Percentiles rank a stretch among this genome's conserved stretches.
phyloP scores from a whole-genome alignment of 2,797 vertebrate genomes.

The Chrysocyon brachyurus region DNA sequence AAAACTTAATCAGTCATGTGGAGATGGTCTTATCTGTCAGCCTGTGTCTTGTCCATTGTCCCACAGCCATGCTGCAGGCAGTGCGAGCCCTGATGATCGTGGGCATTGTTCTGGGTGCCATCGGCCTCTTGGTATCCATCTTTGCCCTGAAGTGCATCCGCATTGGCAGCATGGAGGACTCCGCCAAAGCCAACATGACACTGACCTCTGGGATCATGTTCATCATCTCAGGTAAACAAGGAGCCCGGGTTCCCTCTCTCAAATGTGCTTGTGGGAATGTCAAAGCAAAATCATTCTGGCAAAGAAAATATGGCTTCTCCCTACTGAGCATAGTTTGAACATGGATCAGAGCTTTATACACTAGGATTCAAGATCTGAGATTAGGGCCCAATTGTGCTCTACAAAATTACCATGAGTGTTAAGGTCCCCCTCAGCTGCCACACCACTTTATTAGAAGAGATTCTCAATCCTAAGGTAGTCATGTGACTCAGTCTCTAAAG shows the following conservation, averaged over 20 bases:
- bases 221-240: constrained; percentile 91
- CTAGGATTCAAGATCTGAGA: background rate
- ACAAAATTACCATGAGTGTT: background rate
- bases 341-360: background rate
- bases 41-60: background rate
- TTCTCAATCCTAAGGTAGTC: background rate
- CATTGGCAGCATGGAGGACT: constrained; percentile 94
- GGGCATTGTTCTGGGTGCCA: constrained; percentile 92
- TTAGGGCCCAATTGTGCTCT: background rate
- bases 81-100: constrained; percentile 95
- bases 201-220: constrained; percentile 94
- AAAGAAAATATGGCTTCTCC: background rate
- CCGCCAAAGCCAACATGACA: constrained; percentile 95
- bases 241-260: background rate
- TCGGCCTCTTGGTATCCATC: constrained; percentile 92
- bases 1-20: background rate
- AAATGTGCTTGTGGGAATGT: background rate
- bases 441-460: background rate
- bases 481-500: background rate
- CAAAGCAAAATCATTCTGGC: background rate
- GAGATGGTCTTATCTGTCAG: background rate
- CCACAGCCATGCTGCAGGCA: constrained; percentile 94
- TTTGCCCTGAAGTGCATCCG: constrained; percentile 95
- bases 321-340: background rate
- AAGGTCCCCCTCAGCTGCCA: background rate